Conservation (phyloP, 2,113 vertebrate species). For the Romanogobio albipinnatus region DNA sequence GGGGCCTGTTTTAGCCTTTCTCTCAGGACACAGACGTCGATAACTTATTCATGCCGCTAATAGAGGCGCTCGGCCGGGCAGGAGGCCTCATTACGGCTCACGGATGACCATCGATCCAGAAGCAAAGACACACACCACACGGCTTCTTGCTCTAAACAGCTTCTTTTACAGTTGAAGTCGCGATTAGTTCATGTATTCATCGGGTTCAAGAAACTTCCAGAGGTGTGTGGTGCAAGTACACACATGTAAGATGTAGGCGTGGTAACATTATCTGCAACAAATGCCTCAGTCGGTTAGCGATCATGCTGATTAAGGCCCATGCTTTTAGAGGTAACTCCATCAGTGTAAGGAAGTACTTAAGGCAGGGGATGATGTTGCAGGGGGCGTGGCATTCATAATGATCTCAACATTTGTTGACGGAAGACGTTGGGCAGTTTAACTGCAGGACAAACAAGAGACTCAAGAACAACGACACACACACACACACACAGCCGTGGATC, state of each 20-base stretch:
- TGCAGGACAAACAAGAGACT: no score
- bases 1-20: constrained; percentile 38
- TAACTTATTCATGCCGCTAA: constrained; percentile 74
- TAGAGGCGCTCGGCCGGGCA: constrained; percentile 63
- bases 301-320: not conserved
- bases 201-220: not conserved
- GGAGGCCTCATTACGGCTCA: constrained; percentile 69
- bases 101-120: constrained; percentile 73
- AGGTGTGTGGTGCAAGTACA: not conserved
- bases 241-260: not conserved
- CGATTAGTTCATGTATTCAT: not conserved
- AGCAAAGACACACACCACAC: constrained; percentile 38
- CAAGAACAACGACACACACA: no score
- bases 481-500: no score
- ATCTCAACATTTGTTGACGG: constrained; percentile 1
- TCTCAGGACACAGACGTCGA: constrained; percentile 60
- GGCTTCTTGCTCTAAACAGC: not conserved
- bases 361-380: not conserved
- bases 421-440: no score
- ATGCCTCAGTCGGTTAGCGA: not conserved
- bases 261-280: constrained; percentile 33
- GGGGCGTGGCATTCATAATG: not conserved
- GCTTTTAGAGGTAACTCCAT: not conserved
- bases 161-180: not conserved
- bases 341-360: not conserved